Evolutionary conservation across 2,113 vertebrate species (phyloP).

Genomic region (Chloroceryle aenea): DNA sequence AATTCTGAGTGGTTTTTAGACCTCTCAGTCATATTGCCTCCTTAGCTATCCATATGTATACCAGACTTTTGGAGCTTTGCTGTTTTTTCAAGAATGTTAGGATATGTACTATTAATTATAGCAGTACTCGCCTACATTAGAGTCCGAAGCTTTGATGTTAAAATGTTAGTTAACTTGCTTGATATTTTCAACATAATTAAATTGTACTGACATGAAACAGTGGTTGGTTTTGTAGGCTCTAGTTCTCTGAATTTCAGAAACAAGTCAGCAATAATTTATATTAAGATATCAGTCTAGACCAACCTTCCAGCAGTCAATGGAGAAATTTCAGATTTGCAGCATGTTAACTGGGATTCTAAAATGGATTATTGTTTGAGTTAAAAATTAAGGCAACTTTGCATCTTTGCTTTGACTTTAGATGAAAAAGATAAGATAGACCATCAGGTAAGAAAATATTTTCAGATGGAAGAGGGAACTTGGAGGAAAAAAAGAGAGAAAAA

Average conservation of each 20-base stretch:
- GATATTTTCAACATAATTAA: not conserved
- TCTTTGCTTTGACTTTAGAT: not conserved
- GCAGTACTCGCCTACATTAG: not conserved
- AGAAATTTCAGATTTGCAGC: not conserved
- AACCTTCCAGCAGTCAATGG: not conserved
- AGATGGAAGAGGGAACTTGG: not conserved
- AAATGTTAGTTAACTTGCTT: not conserved
- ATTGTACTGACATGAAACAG: rapidly evolving
- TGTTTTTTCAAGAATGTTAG: not conserved
- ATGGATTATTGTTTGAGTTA: not conserved
- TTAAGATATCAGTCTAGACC: not conserved
- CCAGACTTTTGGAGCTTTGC: not conserved
- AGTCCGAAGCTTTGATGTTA: not conserved
- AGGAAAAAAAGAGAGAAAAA: too few species aligned
- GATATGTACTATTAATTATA: not conserved
- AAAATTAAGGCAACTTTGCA: not conserved
- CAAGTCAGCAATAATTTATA: not conserved
- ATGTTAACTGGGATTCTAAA: not conserved
- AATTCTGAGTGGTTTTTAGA: not conserved
- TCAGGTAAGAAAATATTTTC: not conserved
- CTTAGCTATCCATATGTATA: not conserved
- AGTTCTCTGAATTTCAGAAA: not conserved
- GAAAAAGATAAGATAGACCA: not conserved
- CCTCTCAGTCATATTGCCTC: not conserved
- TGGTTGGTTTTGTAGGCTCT: not conserved